phyloP scores from a whole-genome alignment of 2,888 invertebrate genomes.

The Megastigmus dorsalis region DNA sequence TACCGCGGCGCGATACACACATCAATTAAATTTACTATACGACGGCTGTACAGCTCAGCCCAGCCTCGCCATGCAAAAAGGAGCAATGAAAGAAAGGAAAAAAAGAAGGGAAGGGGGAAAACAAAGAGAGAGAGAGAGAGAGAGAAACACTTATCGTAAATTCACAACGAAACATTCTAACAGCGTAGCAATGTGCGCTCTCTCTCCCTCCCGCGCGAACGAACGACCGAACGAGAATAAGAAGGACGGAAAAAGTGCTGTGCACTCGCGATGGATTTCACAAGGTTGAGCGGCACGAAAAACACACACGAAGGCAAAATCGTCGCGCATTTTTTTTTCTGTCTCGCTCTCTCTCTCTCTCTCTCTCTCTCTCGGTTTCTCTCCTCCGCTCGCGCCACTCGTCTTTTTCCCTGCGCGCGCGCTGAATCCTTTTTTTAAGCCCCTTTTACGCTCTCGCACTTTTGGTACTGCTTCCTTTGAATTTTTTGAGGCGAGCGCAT shows the following conservation, averaged over 20 bases:
- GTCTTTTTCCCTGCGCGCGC: too few species aligned
- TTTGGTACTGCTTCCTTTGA: too few species aligned
- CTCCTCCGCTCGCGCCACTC: too few species aligned
- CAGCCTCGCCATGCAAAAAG: not conserved
- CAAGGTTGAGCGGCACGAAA: conserved; percentile 43
- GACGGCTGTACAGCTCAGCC: too few species aligned
- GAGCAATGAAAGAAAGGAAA: not conserved
- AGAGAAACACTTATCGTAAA: conserved; percentile 47
- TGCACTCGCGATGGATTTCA: conserved; percentile 43
- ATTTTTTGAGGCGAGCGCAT: too few species aligned
- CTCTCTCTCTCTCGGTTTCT: not conserved
- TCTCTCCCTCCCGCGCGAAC: too few species aligned
- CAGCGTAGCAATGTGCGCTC: conserved; percentile 32
- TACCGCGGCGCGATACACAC: conserved; percentile 11
- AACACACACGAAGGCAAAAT: conserved; percentile 36
- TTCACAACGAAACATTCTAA: conserved; percentile 42
- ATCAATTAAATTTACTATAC: conserved; percentile 39
- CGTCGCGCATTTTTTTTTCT: conserved; percentile 33
- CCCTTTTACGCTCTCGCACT: conserved; percentile 2
- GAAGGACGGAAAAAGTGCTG: conserved; percentile 38
- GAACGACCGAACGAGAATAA: too few species aligned
- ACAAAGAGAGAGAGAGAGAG: too few species aligned
- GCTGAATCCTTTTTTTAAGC: too few species aligned
- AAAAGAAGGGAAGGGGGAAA: not conserved
- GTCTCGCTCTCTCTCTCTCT: not conserved